phyloP scores from a whole-genome alignment of 2,888 invertebrate species.

The Platycnemis pennipes region DNA sequence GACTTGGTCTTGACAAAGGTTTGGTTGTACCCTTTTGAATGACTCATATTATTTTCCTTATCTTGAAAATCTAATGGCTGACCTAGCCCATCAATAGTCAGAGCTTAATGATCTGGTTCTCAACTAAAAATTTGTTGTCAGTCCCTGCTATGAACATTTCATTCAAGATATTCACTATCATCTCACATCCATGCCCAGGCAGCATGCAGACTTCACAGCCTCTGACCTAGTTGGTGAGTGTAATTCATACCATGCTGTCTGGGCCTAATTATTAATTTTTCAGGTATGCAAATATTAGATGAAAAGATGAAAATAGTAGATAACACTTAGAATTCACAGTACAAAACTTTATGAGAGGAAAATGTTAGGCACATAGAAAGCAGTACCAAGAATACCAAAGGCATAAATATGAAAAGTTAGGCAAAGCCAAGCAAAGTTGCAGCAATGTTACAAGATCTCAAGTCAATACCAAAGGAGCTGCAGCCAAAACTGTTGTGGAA shows the following conservation, averaged over 20 bases:
- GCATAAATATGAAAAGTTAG: constrained; percentile 20
- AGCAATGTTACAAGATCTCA: constrained; percentile 29
- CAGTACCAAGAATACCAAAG: constrained; percentile 15
- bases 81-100: not conserved
- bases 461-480: constrained; percentile 46
- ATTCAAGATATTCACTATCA: not conserved
- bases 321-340: not conserved
- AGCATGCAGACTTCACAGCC: not conserved
- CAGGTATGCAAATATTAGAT: not conserved
- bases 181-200: not conserved
- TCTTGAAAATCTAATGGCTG: not conserved
- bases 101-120: not conserved
- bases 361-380: constrained; percentile 32
- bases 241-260: not conserved
- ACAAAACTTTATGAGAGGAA: not conserved
- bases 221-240: not conserved
- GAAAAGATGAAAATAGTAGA: not conserved
- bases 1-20: too few relatives aligned
- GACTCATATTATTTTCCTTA: not conserved
- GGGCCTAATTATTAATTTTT: not conserved
- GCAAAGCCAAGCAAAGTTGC: constrained; percentile 17
- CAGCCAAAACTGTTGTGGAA: constrained; percentile 23
- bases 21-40: not conserved
- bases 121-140: not conserved
- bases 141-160: not conserved